phyloP scores from a whole-genome alignment of 1,140 invertebrate genomes.

The Ctenoplectra terminalis region DNA sequence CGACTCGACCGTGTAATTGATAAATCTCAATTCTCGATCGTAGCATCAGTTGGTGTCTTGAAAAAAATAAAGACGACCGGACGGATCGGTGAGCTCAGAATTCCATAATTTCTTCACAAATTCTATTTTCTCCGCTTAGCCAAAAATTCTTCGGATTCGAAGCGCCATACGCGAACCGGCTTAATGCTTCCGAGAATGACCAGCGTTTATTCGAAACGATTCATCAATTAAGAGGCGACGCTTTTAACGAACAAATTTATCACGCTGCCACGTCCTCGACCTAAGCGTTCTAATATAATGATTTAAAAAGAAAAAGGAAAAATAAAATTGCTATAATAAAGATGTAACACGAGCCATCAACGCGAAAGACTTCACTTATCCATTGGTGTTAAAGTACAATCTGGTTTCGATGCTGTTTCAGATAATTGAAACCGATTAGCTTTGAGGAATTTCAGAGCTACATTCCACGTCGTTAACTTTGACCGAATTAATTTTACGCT shows the following conservation, averaged over 20 bases:
- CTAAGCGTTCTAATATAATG: not conserved
- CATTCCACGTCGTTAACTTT: too few relatives aligned
- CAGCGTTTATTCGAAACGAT: not conserved
- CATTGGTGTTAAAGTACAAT: too few relatives aligned
- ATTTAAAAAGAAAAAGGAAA: not conserved
- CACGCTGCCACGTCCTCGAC: conserved; percentile 22
- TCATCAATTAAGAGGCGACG: conserved; percentile 10
- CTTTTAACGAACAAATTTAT: conserved; percentile 26
- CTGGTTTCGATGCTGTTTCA: not conserved
- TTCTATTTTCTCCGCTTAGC: not conserved
- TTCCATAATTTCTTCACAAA: not conserved
- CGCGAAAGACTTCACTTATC: too few relatives aligned
- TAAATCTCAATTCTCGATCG: not conserved
- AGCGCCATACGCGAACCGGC: too few relatives aligned
- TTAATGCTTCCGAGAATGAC: not conserved
- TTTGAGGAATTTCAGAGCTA: too few relatives aligned
- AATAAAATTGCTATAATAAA: not conserved
- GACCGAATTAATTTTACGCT: too few relatives aligned
- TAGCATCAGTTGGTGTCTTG: not conserved
- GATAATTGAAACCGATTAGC: not conserved
- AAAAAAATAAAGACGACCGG: too few relatives aligned
- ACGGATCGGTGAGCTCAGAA: too few relatives aligned
- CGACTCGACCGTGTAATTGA: not conserved
- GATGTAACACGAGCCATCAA: too few relatives aligned
- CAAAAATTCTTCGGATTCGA: not conserved